Evolutionary conservation across 2,797 vertebrate species (phyloP), one percentile per base, ranked within the genome.

Genomic region (Harpagifer antarcticus): DNA sequence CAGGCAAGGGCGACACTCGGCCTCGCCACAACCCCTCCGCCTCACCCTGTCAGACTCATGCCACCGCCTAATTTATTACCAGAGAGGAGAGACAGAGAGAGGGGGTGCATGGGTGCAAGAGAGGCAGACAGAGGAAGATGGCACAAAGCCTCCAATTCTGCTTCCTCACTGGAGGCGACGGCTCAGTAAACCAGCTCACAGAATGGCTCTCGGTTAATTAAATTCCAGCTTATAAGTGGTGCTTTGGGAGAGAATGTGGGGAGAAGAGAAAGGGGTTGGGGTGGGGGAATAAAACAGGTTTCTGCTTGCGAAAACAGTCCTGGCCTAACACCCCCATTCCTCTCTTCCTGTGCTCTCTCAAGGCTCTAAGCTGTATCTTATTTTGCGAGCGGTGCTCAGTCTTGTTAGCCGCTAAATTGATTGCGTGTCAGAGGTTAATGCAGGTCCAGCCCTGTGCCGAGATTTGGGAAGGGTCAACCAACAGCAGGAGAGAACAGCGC

Each of bases 161-260:
- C 82, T 76, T 86, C 65, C 79, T 82, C 62, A 78, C 74, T 76
- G 74, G 86, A 74, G 74, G 62, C 45, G 59, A 80, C 78, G 70
- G 81, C 82, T 85, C 89, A 77, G 81, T 85, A 87, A 90, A 89
- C 83, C 83, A 71, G 78, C 78, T 84, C 84, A 85, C 74, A 78
- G 75, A 89, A 87, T 74, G 76, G 71, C 78, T 85, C 76, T 69
- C 49, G 64, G 83, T 91, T 94, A 93, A 94, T 93, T 93, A 91
- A 93, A 93, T 90, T 89, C 89, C 78, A 76, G 81, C 65, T 83
- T 85, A 85, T 92, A 91, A 94, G 89, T 88, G 89, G 88, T 86
- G 91, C 87, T 92, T 90, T 81, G 89, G 88, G 89, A 89, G 84
- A 81, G 72, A 82, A 82, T 75, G 80, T 63, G 55, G 81, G 76